Percentiles rank a stretch among this genome's conserved stretches.
Evolutionary conservation across 2,888 invertebrate genomes (phyloP).

Genomic region (Tipula lateralis): DNA sequence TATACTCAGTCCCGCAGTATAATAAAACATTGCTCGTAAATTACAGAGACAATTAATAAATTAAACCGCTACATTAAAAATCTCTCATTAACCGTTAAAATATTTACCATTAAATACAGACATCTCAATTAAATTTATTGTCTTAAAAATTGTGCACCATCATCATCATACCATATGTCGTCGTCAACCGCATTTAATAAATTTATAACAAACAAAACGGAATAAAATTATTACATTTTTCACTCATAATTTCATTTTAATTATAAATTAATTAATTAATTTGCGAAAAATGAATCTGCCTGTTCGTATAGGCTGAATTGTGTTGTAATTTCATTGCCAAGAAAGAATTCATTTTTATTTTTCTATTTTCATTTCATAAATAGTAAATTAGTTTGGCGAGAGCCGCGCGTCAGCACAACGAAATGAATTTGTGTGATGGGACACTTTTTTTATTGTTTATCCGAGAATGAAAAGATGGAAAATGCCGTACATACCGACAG

Average conservation of each 20-base stretch:
- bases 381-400: background rate
- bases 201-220: background rate
- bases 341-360: background rate
- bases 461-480: background rate
- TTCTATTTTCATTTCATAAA: background rate
- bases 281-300: background rate
- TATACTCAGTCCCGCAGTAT: too few species aligned
- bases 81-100: background rate
- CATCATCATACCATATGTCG: background rate
- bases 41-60: background rate
- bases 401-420: background rate
- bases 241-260: conserved; percentile 24
- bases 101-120: conserved; percentile 5
- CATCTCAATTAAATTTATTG: conserved; percentile 19
- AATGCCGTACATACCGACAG: background rate
- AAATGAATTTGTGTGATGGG: conserved; percentile 24
- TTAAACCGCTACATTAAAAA: background rate
- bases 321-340: background rate
- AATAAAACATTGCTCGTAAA: background rate
- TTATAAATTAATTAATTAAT: conserved; percentile 11
- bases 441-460: background rate
- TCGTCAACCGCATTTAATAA: background rate
- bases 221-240: background rate
- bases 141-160: conserved; percentile 3
- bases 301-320: background rate